These are phyloP conservation scores for Pempheris klunzingeri DNA, from an alignment of 2,797 vertebrate species.

Conservation along the genomic window DNA sequence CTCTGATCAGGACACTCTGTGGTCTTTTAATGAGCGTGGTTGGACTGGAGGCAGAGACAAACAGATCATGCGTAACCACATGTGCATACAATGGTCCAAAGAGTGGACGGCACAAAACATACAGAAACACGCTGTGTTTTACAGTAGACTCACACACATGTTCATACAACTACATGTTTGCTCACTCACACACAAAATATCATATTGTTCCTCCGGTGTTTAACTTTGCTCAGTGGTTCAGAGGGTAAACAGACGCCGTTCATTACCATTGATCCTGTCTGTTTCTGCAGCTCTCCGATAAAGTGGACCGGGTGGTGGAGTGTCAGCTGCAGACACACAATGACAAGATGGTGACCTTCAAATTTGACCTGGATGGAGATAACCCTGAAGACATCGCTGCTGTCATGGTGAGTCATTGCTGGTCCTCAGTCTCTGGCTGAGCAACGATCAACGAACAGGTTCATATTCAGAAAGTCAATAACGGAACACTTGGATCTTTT, in stretches of 20 bases:
- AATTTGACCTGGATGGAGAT: slow-evolving; percentile 97
- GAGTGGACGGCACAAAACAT: slow-evolving; percentile 10
- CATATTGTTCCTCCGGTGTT: slow-evolving; percentile 15
- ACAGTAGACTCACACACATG: slow-evolving; percentile 7
- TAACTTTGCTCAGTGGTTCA: neutral
- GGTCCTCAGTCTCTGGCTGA: neutral
- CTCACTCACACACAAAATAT: slow-evolving; percentile 7
- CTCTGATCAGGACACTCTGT: slow-evolving; percentile 49
- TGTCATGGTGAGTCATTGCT: slow-evolving; percentile 90
- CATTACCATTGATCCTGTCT: slow-evolving; percentile 27
- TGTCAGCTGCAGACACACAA: slow-evolving; percentile 99
- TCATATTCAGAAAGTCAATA: neutral
- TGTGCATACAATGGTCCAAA: slow-evolving; percentile 8
- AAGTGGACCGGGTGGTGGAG: slow-evolving; percentile 96
- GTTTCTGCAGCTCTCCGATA: slow-evolving; percentile 91
- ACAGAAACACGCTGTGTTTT: neutral
- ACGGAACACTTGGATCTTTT: neutral
- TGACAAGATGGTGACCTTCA: slow-evolving; percentile 99
- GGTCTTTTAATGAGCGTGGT: slow-evolving; percentile 46
- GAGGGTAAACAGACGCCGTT: slow-evolving; percentile 30
- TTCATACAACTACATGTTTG: neutral
- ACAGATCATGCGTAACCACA: slow-evolving; percentile 42
- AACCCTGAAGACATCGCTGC: slow-evolving; percentile 95
- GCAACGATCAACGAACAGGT: neutral
- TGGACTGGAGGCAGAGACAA: slow-evolving; percentile 45